Evolutionary conservation across 1,140 invertebrate species (phyloP).

Genomic region (Lutraria rhynchaena): DNA sequence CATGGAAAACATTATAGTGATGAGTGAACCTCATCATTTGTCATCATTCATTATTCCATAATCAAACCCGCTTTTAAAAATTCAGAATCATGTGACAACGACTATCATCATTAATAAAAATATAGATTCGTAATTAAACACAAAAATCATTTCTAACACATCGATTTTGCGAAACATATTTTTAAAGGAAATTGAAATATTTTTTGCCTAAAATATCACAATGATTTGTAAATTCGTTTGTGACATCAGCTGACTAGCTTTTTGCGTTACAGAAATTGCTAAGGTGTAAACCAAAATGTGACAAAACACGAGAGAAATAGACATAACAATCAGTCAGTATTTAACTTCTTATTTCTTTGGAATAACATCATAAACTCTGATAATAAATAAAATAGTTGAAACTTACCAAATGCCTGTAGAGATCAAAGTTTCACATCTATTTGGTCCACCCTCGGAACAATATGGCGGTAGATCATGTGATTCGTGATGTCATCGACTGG

Average conservation of each 20-base stretch:
- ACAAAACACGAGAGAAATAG: too few relatives aligned
- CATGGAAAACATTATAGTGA: too few relatives aligned
- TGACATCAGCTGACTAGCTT: constrained; percentile 13
- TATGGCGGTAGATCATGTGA: constrained; percentile 42
- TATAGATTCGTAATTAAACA: not conserved
- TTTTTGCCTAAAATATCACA: not conserved
- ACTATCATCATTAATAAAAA: not conserved
- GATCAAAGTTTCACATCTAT: constrained; percentile 33
- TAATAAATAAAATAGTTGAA: not conserved
- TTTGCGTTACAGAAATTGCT: not conserved
- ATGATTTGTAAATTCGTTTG: not conserved
- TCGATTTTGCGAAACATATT: not conserved
- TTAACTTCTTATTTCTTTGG: too few relatives aligned
- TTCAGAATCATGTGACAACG: not conserved
- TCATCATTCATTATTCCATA: too few relatives aligned
- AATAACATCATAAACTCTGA: too few relatives aligned
- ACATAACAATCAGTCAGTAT: too few relatives aligned
- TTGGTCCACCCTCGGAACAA: constrained; percentile 32
- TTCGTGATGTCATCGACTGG: too few relatives aligned
- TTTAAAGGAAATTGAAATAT: not conserved
- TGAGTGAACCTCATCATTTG: too few relatives aligned
- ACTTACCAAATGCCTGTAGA: constrained; percentile 17
- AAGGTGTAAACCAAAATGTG: not conserved
- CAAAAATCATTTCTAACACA: not conserved
- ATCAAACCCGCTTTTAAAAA: not conserved